phyloP scores from a whole-genome alignment of 2,797 vertebrate genomes.

The Smutsia gigantea region DNA sequence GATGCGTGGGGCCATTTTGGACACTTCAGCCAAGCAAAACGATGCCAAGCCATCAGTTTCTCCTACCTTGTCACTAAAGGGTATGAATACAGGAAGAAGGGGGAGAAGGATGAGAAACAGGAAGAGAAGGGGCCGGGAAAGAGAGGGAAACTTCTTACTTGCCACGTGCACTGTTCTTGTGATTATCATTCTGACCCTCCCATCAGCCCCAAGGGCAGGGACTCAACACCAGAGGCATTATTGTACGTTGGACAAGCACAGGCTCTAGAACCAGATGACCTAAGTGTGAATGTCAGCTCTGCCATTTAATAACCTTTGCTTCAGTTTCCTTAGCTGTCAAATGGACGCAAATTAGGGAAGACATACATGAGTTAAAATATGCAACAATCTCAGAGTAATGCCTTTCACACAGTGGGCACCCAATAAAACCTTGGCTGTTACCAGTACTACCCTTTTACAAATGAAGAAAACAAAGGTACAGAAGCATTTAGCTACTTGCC shows the following conservation, averaged over 20 bases:
- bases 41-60: not conserved
- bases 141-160: not conserved
- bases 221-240: too few relatives aligned
- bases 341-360: not conserved
- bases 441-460: not conserved
- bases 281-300: not conserved
- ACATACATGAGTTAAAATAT: not conserved
- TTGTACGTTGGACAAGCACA: fast-evolving
- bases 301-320: not conserved
- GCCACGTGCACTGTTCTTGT: not conserved
- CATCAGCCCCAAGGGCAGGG: not conserved
- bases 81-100: not conserved
- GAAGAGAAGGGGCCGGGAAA: not conserved
- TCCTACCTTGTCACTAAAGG: not conserved
- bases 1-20: not conserved
- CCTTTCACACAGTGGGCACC: not conserved
- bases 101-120: not conserved
- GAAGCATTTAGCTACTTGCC: not conserved
- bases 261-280: not conserved
- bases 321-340: not conserved
- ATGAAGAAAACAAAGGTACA: not conserved
- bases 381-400: not conserved
- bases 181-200: not conserved
- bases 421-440: not conserved
- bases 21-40: not conserved